Conservation (phyloP, 2,888 invertebrate species). For the Polyommatus icarus region DNA sequence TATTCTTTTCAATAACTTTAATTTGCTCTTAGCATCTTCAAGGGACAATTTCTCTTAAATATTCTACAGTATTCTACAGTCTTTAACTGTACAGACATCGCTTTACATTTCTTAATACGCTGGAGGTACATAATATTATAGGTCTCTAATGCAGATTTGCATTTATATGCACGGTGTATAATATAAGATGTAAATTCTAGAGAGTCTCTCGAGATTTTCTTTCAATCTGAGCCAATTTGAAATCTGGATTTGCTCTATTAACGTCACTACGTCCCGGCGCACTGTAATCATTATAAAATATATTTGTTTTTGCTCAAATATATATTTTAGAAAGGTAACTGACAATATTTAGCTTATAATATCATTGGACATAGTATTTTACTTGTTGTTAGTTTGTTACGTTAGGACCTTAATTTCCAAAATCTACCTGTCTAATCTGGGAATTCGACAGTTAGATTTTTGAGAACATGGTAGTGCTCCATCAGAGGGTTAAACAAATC, state of each 20-base stretch:
- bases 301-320: background rate
- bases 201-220: conserved; percentile 15
- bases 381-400: background rate
- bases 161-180: background rate
- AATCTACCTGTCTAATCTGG: too few relatives aligned
- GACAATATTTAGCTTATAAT: background rate
- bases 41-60: background rate
- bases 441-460: too few relatives aligned
- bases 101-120: background rate
- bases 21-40: background rate
- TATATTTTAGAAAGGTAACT: background rate
- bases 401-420: background rate
- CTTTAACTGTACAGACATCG: background rate
- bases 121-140: background rate
- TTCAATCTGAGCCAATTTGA: conserved; percentile 14
- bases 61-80: too few relatives aligned
- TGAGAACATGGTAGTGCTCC: too few relatives aligned
- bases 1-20: too few relatives aligned
- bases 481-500: too few relatives aligned
- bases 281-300: conserved; percentile 10
- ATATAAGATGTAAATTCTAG: conserved; percentile 1
- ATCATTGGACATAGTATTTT: background rate
- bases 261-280: background rate
- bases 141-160: background rate
- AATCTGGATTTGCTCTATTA: conserved; percentile 19